phyloP scores from a whole-genome alignment of 2,113 vertebrate species.

The Trogon surrucura region DNA sequence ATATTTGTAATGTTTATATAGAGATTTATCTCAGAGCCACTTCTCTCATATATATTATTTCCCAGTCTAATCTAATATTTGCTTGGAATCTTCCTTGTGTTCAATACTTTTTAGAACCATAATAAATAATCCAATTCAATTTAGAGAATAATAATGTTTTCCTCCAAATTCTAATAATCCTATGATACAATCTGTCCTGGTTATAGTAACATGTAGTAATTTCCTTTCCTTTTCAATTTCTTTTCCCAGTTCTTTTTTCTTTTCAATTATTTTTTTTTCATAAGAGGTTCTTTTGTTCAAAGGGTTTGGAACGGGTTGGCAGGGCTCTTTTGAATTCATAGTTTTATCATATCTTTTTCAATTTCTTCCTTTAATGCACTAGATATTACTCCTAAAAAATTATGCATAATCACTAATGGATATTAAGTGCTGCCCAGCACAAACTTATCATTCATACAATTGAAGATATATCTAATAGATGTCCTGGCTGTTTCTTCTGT shows the following conservation, averaged over 20 bases:
- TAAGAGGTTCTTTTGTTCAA: constrained; percentile 61
- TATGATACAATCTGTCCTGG: constrained; percentile 72
- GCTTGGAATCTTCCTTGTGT: constrained; percentile 73
- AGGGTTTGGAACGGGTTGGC: neutral
- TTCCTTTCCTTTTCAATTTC: constrained; percentile 75
- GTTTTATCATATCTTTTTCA: constrained; percentile 52
- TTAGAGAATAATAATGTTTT: constrained; percentile 81
- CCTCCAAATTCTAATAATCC: constrained; percentile 78
- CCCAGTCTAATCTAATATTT: constrained; percentile 77
- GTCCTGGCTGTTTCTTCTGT: neutral
- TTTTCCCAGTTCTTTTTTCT: constrained; percentile 53
- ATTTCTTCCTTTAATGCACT: constrained; percentile 63
- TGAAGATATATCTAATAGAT: constrained; percentile 30
- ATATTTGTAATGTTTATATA: constrained; percentile 81
- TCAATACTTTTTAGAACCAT: constrained; percentile 78
- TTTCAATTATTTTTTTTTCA: constrained; percentile 37
- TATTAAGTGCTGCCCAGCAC: constrained; percentile 25
- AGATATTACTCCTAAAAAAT: constrained; percentile 53
- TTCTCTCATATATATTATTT: constrained; percentile 77
- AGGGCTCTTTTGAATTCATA: constrained; percentile 32
- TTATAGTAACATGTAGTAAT: constrained; percentile 74
- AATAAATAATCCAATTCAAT: constrained; percentile 84
- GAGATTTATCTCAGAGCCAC: constrained; percentile 73
- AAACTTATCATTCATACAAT: constrained; percentile 39
- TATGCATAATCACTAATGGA: constrained; percentile 48